Base-by-base conservation (phyloP, 2,113 vertebrate genomes). In the Mesoclemmys tuberculata region DNA sequence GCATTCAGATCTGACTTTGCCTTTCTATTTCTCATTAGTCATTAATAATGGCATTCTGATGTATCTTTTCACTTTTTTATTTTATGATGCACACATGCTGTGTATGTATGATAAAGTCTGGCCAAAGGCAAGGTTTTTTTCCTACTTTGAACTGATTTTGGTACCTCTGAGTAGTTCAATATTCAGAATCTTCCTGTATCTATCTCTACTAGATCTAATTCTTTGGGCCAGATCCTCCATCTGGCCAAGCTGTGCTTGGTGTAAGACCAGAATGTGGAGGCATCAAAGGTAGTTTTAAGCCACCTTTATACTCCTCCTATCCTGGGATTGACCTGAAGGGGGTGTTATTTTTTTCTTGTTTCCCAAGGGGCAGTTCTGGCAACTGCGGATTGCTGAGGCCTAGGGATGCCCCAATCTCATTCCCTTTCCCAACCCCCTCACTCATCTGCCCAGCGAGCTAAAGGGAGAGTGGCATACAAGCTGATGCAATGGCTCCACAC, bases 11-110 rank as follows among this genome's bases (percentile, higher is more conserved):
- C 94, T 92, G 71, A 26, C 49, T 94, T 93, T 92, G 74, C 82
- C 31, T 78, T 93, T 92, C 52, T 68, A 44, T 79, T 93, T 91
- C 38, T 87, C 41, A 31, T n/a, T n/a, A n/a, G n/a, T n/a, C n/a
- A n/a, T n/a, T n/a, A n/a, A n/a, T 91, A 82, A 87, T 83, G 41
- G 46, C 82, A 52, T 21, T 46, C 27, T 84, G 83, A 79, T 44
- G 90, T 90, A 74, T 95, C 85, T 92, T 86, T 56, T 92, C 74
- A 82, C 29, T 84, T 81, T 80, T 61, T 87, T 44, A 56, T 75
- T 96, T 97, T 94, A 82, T 41, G 74, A 82, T 79, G 82, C 77
- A 89, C 58, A 85, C 87, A 44, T 89, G 54, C n/a, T 96, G 82
- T 80, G 22, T 46, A n/a, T 90, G 10, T 85, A 46, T 90, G 54